Base-by-base conservation (phyloP, 2,113 vertebrate genomes). In the Daphoenositta chrysoptera region DNA sequence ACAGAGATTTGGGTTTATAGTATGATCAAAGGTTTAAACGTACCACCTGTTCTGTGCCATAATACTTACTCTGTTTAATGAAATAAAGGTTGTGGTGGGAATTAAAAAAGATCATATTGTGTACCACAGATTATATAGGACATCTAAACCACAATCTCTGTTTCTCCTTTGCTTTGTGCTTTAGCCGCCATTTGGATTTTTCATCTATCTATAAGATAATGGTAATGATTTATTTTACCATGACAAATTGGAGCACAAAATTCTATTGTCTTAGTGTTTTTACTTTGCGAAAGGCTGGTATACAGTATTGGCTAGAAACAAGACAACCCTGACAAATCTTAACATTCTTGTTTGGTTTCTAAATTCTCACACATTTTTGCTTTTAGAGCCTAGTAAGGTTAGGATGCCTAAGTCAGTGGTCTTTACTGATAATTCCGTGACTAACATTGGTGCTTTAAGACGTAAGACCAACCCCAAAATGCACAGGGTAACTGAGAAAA, bases 1-100 rank as follows among this genome's bases (percentile, higher is more conserved):
- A 71, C 40, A 72, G 66, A 96, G 83, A 89, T 92, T 83, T 87
- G 85, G 44, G 50, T 94, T 96, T 97, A 93, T 85, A 77, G 54
- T 88, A 94, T 91, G 73, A 96, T 90, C 89, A 96, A 94, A 96
- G 11, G 35, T 12, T 3, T 87, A 93, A 95, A 77, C 56, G 57
- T 54, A 84, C 58, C 81, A 96, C 84, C 78, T 97, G 69, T 85
- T 97, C 54, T 76, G 33, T 94, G 75, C 89, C 44, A 47, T 92
- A 95, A 92, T 80, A 89, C 40, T 93, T 95, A 84, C 42, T 87
- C 60, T 80, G 39, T 93, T 94, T 94, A 96, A 84, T 30, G 15
- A 71, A 94, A 94, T 94, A 93, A 95, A 86, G 15, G 39, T 89
- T 14, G 6, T 35, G 14, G 20, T 66, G 35, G 64, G 84, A 95